Conservation (phyloP, 2,888 invertebrate species). For the Nysson spinosus region DNA sequence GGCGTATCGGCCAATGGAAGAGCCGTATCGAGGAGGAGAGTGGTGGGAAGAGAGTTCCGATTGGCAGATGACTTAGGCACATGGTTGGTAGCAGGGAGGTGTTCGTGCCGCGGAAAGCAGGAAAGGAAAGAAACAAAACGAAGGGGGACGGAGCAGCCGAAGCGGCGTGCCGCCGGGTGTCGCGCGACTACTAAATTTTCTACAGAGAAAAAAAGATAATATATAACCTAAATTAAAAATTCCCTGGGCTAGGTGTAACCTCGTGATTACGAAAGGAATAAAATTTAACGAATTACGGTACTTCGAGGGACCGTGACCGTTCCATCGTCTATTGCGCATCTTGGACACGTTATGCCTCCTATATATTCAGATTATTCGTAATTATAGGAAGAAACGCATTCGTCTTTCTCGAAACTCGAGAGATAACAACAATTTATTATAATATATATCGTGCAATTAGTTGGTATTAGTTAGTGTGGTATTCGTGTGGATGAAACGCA, state of each 20-base stretch:
- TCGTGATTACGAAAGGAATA: too few relatives aligned
- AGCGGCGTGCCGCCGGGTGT: conserved; percentile 50
- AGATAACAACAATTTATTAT: too few relatives aligned
- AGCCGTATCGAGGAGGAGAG: conserved; percentile 37
- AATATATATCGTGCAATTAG: too few relatives aligned
- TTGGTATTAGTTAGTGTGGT: too few relatives aligned
- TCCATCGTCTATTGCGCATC: too few relatives aligned
- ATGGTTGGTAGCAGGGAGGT: conserved; percentile 44
- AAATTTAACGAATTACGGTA: too few relatives aligned
- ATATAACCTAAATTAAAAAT: not conserved
- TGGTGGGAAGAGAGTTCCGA: conserved; percentile 38
- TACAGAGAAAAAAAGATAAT: conserved; percentile 9
- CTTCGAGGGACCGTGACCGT: too few relatives aligned
- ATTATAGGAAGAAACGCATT: too few relatives aligned
- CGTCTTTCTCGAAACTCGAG: too few relatives aligned
- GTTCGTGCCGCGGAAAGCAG: conserved; percentile 49
- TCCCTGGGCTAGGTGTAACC: too few relatives aligned
- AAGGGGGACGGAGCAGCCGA: conserved; percentile 36
- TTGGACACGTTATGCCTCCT: too few relatives aligned
- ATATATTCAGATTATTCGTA: too few relatives aligned
- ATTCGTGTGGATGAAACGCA: conserved; percentile 8
- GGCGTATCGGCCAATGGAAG: conserved; percentile 51
- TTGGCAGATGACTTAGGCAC: conserved; percentile 47
- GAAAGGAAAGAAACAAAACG: conserved; percentile 1
- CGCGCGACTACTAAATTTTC: conserved; percentile 24